Evolutionary conservation across 2,888 invertebrate species (phyloP).

Genomic region (Aleiodes leptofemur): DNA sequence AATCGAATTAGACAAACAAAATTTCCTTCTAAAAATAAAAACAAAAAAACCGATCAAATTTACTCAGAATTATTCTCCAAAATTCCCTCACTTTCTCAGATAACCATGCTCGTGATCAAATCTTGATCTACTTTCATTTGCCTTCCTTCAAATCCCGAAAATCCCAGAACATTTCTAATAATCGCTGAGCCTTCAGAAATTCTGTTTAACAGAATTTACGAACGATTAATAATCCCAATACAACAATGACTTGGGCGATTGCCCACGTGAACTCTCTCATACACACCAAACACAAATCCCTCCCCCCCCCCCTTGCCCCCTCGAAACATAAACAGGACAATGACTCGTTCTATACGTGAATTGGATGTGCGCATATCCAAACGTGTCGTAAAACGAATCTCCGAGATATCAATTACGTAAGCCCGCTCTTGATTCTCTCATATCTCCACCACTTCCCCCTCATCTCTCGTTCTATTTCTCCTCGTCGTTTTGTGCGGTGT

Average conservation of each 20-base stretch:
- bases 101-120: too few species aligned
- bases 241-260: slow-evolving; percentile 52
- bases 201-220: neutral
- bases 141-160: too few species aligned
- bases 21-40: too few species aligned
- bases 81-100: too few species aligned
- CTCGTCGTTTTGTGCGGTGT: slow-evolving; percentile 29
- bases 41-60: too few species aligned
- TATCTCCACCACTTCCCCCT: slow-evolving; percentile 39
- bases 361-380: slow-evolving; percentile 22
- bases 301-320: slow-evolving; percentile 21
- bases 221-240: slow-evolving; percentile 48
- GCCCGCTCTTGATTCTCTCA: slow-evolving; percentile 43
- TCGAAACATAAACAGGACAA: slow-evolving; percentile 49
- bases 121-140: too few species aligned
- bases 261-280: slow-evolving; percentile 39
- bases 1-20: too few species aligned
- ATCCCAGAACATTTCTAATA: too few species aligned
- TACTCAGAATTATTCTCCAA: too few species aligned
- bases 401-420: slow-evolving; percentile 54
- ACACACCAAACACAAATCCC: slow-evolving; percentile 1
- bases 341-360: slow-evolving; percentile 49
- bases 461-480: slow-evolving; percentile 31
- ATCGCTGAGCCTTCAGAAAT: too few species aligned
- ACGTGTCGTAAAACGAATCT: slow-evolving; percentile 54